Base-by-base conservation (phyloP, 2,797 vertebrate genomes). In the Hylomyscus alleni region DNA sequence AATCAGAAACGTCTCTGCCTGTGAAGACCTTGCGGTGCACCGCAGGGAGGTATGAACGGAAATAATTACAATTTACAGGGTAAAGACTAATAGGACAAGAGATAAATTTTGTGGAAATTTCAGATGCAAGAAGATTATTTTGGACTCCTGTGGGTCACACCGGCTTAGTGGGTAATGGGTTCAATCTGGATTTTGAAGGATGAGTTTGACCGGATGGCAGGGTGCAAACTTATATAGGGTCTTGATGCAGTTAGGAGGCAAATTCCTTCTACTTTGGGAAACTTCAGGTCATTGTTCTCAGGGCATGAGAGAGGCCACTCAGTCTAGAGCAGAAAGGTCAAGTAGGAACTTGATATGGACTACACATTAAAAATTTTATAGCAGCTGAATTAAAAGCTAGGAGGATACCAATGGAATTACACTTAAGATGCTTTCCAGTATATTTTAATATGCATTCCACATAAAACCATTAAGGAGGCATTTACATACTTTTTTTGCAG, bases 51-150 rank as follows among this genome's bases (percentile, higher is more conserved):
- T 40, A 17, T 8, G 50, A 37, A 77, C 2, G 73, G 90, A 83
- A 84, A 77, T 72, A 80, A 87, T 62, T n/a, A 6, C 52, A 67
- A 77, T 78, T n/a, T 56, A 75, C 54, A 62, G 50, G 52, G 26
- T 58, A 82, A 31, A 67, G 58, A 65, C 3, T 54, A 75, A 75
- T 60, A 81, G 65, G 62, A 44, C 26, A 44, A 72, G 44, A 84
- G 60, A 10, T 65, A 86, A 60, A 7, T 50, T 56, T 34, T 92
- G 20, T 1, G 54, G 76, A 85, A 96, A 92, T 73, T 86, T 96
- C 47, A 56, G 85, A 80, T 52, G 31, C 44, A 20, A 80, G 50
- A 73, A 84, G 75, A 90, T 90, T 52, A 24, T 29, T 90, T 72
- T 40, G 91, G 37, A 85, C 56, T 80, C 83, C 81, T 67, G n/a